Evolutionary conservation across 2,113 vertebrate species (phyloP), one percentile per base, ranked within the genome.

Genomic region (Albula glossodonta): DNA sequence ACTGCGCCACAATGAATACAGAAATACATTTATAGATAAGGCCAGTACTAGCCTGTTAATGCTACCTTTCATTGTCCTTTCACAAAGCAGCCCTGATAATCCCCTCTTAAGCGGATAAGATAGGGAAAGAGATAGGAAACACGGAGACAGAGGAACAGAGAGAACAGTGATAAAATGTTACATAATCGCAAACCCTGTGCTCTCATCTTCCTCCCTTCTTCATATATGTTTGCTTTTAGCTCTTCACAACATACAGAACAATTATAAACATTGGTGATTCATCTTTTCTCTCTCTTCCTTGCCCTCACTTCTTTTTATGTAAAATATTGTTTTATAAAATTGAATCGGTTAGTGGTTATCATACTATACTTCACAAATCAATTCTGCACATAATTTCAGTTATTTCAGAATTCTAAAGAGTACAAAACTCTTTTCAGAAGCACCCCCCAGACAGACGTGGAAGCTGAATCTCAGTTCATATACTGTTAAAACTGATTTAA

Each of bases 51-150:
- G 63, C 12, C 22, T 52, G 79, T 88, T 78, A 88, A 88, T 89
- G 84, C 90, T 80, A 86, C 87, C 87, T 83, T 91, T 89, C 84
- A 87, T 91, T 92, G 93, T 90, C 91, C 88, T 90, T 92, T 91
- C 89, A 89, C 91, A 88, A 89, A 92, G 88, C 88, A 78, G 90
- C 90, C 89, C 70, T 70, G 70, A 78, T 94, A 94, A 95, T 95
- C 93, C 92, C 89, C 87, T 84, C 90, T 88, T 93, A 94, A 93
- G 91, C 94, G 93, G 93, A 95, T 94, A 91, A 94, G 81, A 78
- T 83, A 60, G 85, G 74, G 83, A n/a, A 25, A 51, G 51, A 63
- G 83, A 57, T 41, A 41, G 31, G 78, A 85, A 83, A 81, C 78
- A 88, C 82, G 86, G 22, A 81, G 89, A 7, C 51, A 89, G 83